Evolutionary conservation across 2,888 invertebrate species (phyloP), one percentile per base, ranked within the genome.

Genomic region (Aphidius colemani): DNA sequence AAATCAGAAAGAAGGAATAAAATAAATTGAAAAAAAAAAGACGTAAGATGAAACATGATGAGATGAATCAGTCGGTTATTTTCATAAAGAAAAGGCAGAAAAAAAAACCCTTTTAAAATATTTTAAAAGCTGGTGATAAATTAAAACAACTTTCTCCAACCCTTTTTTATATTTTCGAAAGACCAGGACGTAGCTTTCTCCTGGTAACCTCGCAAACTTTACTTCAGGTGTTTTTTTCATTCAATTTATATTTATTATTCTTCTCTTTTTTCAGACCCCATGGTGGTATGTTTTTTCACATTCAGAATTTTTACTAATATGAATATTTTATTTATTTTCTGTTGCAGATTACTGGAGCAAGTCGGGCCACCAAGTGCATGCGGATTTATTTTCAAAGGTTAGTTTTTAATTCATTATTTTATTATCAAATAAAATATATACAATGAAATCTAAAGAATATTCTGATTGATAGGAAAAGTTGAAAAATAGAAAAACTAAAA

Each of bases 101-200:
- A 60, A 65, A 62, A 64, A 71, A 77, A 71, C 73, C 74, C 72
- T 74, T 74, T 71, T 68, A 62, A 69, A 67, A 65, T 70, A 73
- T 79, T 80, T 81, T 79, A 81, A 76, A 74, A 73, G 75, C 10
- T 45, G 45, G 58, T 67, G 67, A 73, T 72, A 78, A 80, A 80
- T 80, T 74, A 75, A 74, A 51, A 51, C 59, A 63, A 72, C 72
- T 72, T 72, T 72, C 73, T 68, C 73, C 66, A 57, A 59, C 48
- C 62, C 49, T 61, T 18, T 55, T 46, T 48, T 45, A 5, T 30
- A 5, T 30, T 30, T 30, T 30, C 30, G 30, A 30, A 30, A 30
- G 30, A 30, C 30, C 61, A 43, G 45, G 59, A 45, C 40, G 62
- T 58, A 53, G 63, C 60, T 65, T 66, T 67, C 61, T 40, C 49